These are phyloP conservation scores for Pachydiplax longipennis DNA, from an alignment of 2,888 invertebrate genomes.

Conservation along the genomic window DNA sequence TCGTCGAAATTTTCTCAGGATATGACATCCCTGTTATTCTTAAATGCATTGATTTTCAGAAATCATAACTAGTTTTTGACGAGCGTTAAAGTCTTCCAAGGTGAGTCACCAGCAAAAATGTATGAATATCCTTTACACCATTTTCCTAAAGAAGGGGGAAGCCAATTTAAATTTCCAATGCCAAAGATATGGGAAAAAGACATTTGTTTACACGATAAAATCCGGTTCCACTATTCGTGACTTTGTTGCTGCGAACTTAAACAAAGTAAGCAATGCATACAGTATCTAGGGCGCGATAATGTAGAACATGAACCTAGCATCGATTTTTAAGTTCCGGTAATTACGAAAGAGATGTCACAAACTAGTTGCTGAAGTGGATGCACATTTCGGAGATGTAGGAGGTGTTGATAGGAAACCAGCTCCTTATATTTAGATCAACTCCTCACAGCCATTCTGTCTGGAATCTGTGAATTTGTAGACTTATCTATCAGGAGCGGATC, in stretches of 20 bases:
- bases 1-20: no score
- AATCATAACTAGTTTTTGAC: no score
- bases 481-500: no score
- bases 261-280: neutral
- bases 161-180: no score
- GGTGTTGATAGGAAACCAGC: neutral
- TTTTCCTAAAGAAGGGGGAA: no score
- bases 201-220: neutral
- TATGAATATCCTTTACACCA: no score
- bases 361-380: neutral
- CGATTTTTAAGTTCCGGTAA: neutral
- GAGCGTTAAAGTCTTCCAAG: no score
- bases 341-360: neutral
- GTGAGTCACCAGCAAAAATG: no score
- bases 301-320: neutral
- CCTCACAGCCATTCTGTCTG: neutral
- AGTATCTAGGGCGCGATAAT: neutral
- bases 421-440: neutral
- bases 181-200: neutral
- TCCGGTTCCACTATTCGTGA: no score
- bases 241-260: no score
- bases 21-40: no score
- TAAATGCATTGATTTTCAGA: no score
- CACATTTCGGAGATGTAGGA: neutral
- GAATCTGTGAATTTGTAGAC: neutral